phyloP scores from a whole-genome alignment of 37 sponge, comb jelly and placozoan genomes.

The Hormiphora californensis region DNA sequence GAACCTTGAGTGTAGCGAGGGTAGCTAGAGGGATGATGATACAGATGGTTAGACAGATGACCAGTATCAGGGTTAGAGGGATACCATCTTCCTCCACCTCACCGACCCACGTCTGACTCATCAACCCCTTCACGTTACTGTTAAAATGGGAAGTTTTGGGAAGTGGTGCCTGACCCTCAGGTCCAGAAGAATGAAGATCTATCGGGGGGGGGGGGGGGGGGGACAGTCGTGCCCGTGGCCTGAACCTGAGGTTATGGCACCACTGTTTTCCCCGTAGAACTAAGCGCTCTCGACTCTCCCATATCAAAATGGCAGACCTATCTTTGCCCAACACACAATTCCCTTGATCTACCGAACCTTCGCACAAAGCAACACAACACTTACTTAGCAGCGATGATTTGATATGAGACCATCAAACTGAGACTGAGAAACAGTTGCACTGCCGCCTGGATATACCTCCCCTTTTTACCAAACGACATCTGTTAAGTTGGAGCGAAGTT shows the following conservation, averaged over 20 bases:
- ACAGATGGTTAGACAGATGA: neutral
- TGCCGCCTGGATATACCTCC: constrained; percentile 10
- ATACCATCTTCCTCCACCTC: neutral
- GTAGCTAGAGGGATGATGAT: neutral
- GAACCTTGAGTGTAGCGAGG: constrained; percentile 48
- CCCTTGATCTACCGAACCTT: no score
- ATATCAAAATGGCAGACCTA: no score
- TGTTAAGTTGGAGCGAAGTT: neutral
- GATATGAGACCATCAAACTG: constrained; percentile 41
- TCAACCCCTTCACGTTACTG: constrained; percentile 12
- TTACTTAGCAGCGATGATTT: constrained; percentile 36
- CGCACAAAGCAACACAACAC: neutral
- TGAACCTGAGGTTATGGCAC: no score
- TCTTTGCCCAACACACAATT: no score
- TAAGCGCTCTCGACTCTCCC: no score
- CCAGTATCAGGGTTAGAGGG: neutral
- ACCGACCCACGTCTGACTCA: neutral
- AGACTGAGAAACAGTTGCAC: constrained; percentile 25
- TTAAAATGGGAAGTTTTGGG: no score
- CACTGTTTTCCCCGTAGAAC: no score
- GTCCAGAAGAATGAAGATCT: no score
- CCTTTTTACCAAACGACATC: constrained; percentile 35
- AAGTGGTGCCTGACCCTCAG: no score
- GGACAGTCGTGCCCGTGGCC: no score
- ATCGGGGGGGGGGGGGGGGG: no score